These are phyloP conservation scores for Bufotes viridis DNA, from an alignment of 2,797 vertebrate species.

Conservation along the genomic window DNA sequence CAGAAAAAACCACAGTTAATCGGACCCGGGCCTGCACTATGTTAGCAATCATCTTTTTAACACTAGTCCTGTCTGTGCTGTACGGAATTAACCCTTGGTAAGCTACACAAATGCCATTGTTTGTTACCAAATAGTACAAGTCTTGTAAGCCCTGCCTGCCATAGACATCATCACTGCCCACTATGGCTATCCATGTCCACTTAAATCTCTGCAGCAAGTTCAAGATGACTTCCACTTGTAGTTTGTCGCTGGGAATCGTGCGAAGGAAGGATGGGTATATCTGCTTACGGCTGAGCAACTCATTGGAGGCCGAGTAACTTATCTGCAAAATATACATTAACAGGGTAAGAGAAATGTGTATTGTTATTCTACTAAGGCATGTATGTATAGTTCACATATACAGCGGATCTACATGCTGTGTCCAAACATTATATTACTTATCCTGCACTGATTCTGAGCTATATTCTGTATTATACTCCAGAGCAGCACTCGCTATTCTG, in stretches of 20 bases:
- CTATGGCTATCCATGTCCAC: slow-evolving; percentile 83
- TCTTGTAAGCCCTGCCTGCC: slow-evolving; percentile 68
- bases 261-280: slow-evolving; percentile 79
- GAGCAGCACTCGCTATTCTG: too few species aligned
- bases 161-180: slow-evolving; percentile 73
- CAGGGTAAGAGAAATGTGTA: background rate
- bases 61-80: accelerated
- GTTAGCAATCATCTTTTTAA: slow-evolving; percentile 66
- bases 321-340: slow-evolving; percentile 66
- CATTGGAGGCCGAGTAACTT: slow-evolving; percentile 76
- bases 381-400: background rate
- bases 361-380: background rate
- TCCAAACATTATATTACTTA: too few species aligned
- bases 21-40: slow-evolving; percentile 67
- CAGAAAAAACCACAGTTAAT: slow-evolving; percentile 76
- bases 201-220: slow-evolving; percentile 73
- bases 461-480: too few species aligned
- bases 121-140: slow-evolving; percentile 67
- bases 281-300: slow-evolving; percentile 75
- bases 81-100: slow-evolving; percentile 69
- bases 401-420: background rate
- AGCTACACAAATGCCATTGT: slow-evolving; percentile 74
- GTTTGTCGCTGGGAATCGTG: slow-evolving; percentile 76
- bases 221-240: slow-evolving; percentile 76
- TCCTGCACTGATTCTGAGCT: too few species aligned